Evolutionary conservation across 2,888 invertebrate genomes (phyloP).

Genomic region (Athalia circularis): DNA sequence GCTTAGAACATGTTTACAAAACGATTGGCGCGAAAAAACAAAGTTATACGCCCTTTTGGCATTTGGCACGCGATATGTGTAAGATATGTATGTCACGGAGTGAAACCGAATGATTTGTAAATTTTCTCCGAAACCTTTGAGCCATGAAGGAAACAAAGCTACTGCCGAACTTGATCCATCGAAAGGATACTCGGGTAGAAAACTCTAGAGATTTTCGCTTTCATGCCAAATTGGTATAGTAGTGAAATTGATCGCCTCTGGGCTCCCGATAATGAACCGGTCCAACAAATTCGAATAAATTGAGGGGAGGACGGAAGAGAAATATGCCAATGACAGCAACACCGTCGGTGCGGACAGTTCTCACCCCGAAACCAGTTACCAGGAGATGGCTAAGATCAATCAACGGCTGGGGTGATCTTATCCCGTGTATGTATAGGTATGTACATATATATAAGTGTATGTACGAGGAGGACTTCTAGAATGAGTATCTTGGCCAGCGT

Average conservation of each 20-base stretch:
- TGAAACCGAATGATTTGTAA: too few species aligned
- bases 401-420: conserved; percentile 22
- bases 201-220: not conserved
- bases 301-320: not conserved
- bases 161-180: not conserved
- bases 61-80: too few species aligned
- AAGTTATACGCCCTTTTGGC: too few species aligned
- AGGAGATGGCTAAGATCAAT: conserved; percentile 33
- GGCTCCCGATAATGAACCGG: not conserved
- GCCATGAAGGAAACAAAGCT: too few species aligned
- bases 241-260: not conserved
- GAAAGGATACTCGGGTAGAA: not conserved
- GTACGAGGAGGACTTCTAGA: conserved; percentile 11
- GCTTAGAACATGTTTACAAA: too few species aligned
- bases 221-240: not conserved
- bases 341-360: conserved; percentile 8
- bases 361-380: conserved; percentile 26
- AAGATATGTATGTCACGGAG: too few species aligned
- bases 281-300: conserved; percentile 2
- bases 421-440: conserved; percentile 7
- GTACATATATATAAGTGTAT: too few species aligned
- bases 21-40: too few species aligned
- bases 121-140: too few species aligned
- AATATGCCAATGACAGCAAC: not conserved
- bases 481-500: not conserved